Percentiles rank a stretch among this genome's conserved stretches.
These are phyloP conservation scores for Drosophila tristis DNA, from an alignment of 1,140 invertebrate species.

Conservation along the genomic window DNA sequence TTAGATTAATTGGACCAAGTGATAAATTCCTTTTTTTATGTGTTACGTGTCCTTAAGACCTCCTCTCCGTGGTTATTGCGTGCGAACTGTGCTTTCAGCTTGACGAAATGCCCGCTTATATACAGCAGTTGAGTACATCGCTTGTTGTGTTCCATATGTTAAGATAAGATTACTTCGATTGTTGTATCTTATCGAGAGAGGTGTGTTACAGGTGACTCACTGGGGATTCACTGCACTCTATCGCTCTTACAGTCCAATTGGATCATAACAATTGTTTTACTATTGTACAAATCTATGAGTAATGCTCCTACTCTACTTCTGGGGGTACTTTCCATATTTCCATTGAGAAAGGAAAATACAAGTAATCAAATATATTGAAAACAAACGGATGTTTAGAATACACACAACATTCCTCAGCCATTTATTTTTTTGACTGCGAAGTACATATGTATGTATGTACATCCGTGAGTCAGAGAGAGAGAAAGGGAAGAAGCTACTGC, in stretches of 20 bases:
- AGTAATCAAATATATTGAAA: constrained; percentile 10
- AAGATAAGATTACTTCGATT: constrained; percentile 45
- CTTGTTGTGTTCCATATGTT: background rate
- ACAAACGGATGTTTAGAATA: no score
- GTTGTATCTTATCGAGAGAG: constrained; percentile 52
- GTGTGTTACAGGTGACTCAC: constrained; percentile 21
- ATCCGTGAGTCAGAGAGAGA: background rate
- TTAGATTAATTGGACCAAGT: background rate
- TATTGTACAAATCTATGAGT: constrained; percentile 16
- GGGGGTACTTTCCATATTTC: constrained; percentile 9
- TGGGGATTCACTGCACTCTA: constrained; percentile 29
- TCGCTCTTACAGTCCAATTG: constrained; percentile 32
- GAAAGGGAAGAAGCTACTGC: constrained; percentile 2
- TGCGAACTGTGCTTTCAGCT: constrained; percentile 38
- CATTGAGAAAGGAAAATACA: constrained; percentile 27
- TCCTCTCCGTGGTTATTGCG: constrained; percentile 28
- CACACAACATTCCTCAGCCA: constrained; percentile 15
- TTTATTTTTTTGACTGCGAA: constrained; percentile 33
- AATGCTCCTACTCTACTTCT: background rate
- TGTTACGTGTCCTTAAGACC: constrained; percentile 28
- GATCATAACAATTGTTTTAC: constrained; percentile 21
- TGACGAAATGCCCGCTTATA: constrained; percentile 55
- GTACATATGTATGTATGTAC: background rate
- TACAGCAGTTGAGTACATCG: background rate
- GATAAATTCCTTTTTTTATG: constrained; percentile 1